Evolutionary conservation across 2,888 invertebrate genomes (phyloP).

Genomic region (Tetheella fluctuosa): DNA sequence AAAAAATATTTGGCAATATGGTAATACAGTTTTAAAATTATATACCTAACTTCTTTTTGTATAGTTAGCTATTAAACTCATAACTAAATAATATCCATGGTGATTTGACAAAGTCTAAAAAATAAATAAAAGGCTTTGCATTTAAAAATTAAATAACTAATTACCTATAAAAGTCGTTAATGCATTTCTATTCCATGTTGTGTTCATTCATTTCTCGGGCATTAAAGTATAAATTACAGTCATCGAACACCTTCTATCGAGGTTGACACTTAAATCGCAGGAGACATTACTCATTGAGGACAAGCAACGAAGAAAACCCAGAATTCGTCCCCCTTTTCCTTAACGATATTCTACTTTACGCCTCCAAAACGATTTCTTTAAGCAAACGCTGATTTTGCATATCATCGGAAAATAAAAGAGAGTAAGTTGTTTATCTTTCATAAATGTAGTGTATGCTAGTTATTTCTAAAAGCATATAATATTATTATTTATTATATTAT

Average conservation of each 20-base stretch:
- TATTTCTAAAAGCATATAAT: background rate
- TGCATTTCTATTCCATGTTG: background rate
- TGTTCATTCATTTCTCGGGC: background rate
- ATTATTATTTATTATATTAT: too few species aligned
- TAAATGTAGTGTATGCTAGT: background rate
- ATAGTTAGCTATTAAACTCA: too few species aligned
- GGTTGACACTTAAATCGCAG: conserved; percentile 56
- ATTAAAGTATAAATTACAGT: conserved; percentile 37
- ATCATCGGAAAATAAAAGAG: conserved; percentile 37
- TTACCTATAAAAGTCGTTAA: background rate
- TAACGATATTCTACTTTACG: conserved; percentile 46
- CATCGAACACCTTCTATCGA: conserved; percentile 39
- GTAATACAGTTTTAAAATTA: too few species aligned
- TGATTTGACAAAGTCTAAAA: too few species aligned
- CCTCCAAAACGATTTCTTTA: conserved; percentile 34
- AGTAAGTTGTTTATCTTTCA: conserved; percentile 25
- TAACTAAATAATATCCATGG: too few species aligned
- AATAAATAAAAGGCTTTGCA: too few species aligned
- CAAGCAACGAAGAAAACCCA: conserved; percentile 49
- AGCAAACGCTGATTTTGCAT: conserved; percentile 39
- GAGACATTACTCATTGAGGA: conserved; percentile 65
- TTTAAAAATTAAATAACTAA: too few species aligned
- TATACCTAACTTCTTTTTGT: too few species aligned
- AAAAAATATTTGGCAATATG: too few species aligned
- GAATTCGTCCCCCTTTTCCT: conserved; percentile 45